Evolutionary conservation across 2,113 vertebrate genomes (phyloP).

Genomic region (Hippocampus mohnikei): DNA sequence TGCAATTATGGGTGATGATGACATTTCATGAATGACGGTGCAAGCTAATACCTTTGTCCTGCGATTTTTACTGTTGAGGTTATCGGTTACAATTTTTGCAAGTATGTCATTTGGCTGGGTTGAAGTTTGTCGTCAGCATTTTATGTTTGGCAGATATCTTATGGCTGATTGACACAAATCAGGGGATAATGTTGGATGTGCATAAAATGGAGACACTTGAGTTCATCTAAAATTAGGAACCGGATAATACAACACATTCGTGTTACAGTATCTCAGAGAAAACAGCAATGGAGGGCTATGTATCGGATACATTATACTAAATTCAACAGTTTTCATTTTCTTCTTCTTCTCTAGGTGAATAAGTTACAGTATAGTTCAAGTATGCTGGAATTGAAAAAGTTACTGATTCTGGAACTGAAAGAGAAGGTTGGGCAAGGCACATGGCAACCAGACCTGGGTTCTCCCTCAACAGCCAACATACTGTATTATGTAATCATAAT

Average conservation of each 20-base stretch:
- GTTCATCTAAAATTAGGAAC: neutral
- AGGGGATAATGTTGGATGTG: neutral
- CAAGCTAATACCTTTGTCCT: slow-evolving; percentile 21
- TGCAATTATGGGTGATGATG: slow-evolving; percentile 16
- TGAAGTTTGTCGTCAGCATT: neutral
- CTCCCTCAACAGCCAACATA: no score
- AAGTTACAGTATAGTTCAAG: no score
- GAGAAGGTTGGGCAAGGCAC: no score
- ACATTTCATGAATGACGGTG: slow-evolving; percentile 44
- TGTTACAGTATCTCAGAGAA: neutral
- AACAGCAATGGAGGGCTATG: no score
- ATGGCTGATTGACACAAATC: neutral
- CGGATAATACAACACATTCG: neutral
- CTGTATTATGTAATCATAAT: no score
- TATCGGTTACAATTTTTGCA: slow-evolving; percentile 12
- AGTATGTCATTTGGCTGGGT: neutral
- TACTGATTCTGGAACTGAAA: no score
- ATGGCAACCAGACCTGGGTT: no score
- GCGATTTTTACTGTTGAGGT: slow-evolving; percentile 6
- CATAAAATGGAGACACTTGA: neutral
- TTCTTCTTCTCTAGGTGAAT: no score
- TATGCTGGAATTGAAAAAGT: no score
- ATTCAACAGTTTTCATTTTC: no score
- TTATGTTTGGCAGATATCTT: neutral
- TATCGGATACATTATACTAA: no score